Evolutionary conservation across 2,113 vertebrate genomes (phyloP).

Genomic region (Mormyrus lacerda): DNA sequence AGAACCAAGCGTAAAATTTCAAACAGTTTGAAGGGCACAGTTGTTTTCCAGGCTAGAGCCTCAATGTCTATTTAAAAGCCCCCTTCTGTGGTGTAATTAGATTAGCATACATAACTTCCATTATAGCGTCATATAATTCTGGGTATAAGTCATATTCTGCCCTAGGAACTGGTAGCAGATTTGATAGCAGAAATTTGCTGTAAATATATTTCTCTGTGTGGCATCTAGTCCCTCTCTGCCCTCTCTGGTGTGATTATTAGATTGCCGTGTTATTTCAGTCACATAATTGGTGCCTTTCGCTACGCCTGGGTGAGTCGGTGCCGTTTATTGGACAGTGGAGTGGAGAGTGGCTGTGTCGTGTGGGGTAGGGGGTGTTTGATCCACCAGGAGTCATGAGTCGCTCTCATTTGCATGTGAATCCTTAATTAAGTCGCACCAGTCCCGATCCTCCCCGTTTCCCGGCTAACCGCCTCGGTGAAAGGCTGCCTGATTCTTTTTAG

Average conservation of each 20-base stretch:
- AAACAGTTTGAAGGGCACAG: not conserved
- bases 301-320: not conserved
- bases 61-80: not conserved
- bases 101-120: not conserved
- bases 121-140: not conserved
- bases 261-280: not conserved
- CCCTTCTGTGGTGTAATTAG: not conserved
- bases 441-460: not conserved
- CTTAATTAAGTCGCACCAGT: constrained; percentile 19
- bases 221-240: too few species aligned
- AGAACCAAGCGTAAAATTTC: not conserved
- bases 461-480: constrained; percentile 11
- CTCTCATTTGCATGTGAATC: constrained; percentile 24
- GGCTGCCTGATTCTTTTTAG: constrained; percentile 19
- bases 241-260: not conserved
- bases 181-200: not conserved
- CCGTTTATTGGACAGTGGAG: not conserved
- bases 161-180: not conserved
- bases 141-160: not conserved
- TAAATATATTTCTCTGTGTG: not conserved
- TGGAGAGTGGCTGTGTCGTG: not conserved
- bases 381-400: not conserved
- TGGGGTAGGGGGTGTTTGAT: not conserved
- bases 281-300: not conserved
- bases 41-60: not conserved